Evolutionary conservation across 2,113 vertebrate species (phyloP).

Genomic region (Leucoraja erinaceus): DNA sequence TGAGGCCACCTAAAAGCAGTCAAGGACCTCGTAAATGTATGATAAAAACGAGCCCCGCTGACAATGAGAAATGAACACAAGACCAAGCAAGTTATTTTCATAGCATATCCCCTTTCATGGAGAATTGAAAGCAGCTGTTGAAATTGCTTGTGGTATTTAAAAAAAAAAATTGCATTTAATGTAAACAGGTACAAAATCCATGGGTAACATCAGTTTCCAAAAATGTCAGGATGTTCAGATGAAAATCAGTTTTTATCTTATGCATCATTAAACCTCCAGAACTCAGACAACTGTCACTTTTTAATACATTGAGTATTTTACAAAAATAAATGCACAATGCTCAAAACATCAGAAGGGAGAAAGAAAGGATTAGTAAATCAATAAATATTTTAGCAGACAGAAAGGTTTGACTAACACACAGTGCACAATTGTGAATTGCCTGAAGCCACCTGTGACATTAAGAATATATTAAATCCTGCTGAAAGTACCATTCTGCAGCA

Average conservation of each 20-base stretch:
- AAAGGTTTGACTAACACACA: conserved; percentile 47
- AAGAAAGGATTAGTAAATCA: conserved; percentile 44
- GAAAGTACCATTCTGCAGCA: conserved; percentile 33
- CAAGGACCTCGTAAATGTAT: not conserved
- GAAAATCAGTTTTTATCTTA: not conserved
- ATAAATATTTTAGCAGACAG: conserved; percentile 48
- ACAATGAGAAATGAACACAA: not conserved
- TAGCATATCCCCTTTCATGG: too few species aligned
- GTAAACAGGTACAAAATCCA: not conserved
- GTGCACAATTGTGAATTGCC: conserved; percentile 45
- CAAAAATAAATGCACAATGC: conserved; percentile 22
- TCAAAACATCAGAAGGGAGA: not conserved
- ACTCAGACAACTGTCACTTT: conserved; percentile 35
- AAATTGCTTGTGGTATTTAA: too few species aligned
- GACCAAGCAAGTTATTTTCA: too few species aligned
- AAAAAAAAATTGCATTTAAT: not conserved
- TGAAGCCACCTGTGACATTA: conserved; percentile 51
- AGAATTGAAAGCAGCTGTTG: too few species aligned
- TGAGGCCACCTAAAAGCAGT: not conserved
- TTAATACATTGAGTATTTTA: conserved; percentile 41
- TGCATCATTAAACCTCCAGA: not conserved
- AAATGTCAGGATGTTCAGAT: not conserved
- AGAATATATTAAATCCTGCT: conserved; percentile 53
- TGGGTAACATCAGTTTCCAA: too few species aligned
- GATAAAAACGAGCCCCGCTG: not conserved